Base-by-base conservation (phyloP, 2,888 invertebrate species). In the Hirtodrosophila trivittata region DNA sequence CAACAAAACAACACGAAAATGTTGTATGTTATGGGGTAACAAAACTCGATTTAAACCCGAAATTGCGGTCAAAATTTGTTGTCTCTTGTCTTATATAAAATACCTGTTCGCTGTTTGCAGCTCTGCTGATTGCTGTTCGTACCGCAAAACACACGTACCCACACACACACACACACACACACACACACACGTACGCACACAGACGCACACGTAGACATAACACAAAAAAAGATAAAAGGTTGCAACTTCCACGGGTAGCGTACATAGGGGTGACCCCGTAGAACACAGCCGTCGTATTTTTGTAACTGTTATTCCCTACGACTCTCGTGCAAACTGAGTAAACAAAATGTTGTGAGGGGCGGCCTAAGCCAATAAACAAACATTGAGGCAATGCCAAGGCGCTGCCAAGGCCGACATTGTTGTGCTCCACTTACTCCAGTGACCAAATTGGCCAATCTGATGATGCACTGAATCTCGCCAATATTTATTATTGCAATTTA, bases 21-120 rank as follows among this genome's bases (percentile, higher is more conserved):
- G 57, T 70, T 62, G 60, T 57, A 60, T 65, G 57, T 70, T 62
- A 64, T 57, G 71, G 78, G 59, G 63, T 42, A 74, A 83, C 56
- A 42, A 74, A 75, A 67, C 65, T 54, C 54, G 68, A 50, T 77
- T 60, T 38, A 73, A 74, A 62, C 75, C 62, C 74, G 64, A 66
- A 66, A 75, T 78, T 75, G 72, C 76, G 66, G 73, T 69, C 66
- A 65, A 76, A 66, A 67, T 58, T 77, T 30, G 58, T 47, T 66
- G 72, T 72, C 49, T 51, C 38, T 45, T 58, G 65, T 66, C 72
- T 86, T 82, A 84, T 67, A 70, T 84, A 86, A 82, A 86, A 84
- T 81, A 81, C 82, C 82, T 54, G 82, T 84, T 86, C 56, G 49
- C 43, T 35, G 37, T 54, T 52, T 62, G 60, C 54, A 42, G 43